These are phyloP conservation scores for Andrena praecox DNA, from an alignment of 2,888 invertebrate species.

Conservation along the genomic window DNA sequence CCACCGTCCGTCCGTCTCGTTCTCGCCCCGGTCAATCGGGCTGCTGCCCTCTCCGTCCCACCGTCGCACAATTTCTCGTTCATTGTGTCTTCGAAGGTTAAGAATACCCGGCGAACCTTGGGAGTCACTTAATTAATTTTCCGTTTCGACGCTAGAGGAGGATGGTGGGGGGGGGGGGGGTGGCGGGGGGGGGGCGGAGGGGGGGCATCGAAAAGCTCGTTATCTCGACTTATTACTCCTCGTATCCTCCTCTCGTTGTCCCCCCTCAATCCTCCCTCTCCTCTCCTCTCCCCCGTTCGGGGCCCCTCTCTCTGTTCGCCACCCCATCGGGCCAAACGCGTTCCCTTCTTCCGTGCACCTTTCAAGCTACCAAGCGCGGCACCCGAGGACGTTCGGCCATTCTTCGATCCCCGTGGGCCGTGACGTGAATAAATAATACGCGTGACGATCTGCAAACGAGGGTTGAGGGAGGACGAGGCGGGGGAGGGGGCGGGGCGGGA, in stretches of 20 bases:
- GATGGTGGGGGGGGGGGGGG: neutral
- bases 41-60: constrained; percentile 28
- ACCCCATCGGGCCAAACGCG: constrained; percentile 32
- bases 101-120: constrained; percentile 78
- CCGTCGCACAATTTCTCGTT: constrained; percentile 70
- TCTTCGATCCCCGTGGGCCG: constrained; percentile 71
- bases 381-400: constrained; percentile 63
- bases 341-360: constrained; percentile 59
- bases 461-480: neutral
- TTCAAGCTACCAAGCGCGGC: constrained; percentile 61
- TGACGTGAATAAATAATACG: constrained; percentile 76
- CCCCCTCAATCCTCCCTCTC: constrained; percentile 32
- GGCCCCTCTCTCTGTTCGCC: constrained; percentile 23
- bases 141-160: constrained; percentile 73
- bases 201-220: constrained; percentile 78
- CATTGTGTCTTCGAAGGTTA: constrained; percentile 77
- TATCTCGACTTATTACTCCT: constrained; percentile 77
- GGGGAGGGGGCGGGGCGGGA: neutral
- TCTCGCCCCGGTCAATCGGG: constrained; percentile 39
- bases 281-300: constrained; percentile 20
- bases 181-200: constrained; percentile 25
- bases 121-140: constrained; percentile 82
- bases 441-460: constrained; percentile 69
- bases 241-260: constrained; percentile 60
- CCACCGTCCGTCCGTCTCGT: constrained; percentile 55